These are phyloP conservation scores for Melanerpes aurifrons DNA, from an alignment of 2,113 vertebrate species.

Conservation along the genomic window DNA sequence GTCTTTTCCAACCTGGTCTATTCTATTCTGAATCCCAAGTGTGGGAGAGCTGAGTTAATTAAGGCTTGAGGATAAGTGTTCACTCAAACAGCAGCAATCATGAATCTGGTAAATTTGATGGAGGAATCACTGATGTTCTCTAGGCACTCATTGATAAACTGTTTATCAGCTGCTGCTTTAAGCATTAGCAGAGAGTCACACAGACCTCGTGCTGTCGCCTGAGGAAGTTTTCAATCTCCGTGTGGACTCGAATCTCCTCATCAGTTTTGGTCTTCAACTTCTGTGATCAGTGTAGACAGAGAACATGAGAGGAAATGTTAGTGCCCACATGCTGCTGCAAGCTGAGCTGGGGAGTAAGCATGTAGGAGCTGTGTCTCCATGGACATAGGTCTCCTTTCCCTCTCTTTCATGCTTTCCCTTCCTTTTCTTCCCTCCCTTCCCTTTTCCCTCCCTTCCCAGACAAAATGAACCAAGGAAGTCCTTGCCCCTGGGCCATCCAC, in stretches of 20 bases:
- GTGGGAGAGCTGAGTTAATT: not conserved
- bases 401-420: too few relatives aligned
- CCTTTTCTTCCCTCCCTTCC: too few relatives aligned
- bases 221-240: conserved; percentile 79
- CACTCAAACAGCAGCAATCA: not conserved
- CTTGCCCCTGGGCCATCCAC: not conserved
- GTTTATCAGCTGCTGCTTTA: not conserved
- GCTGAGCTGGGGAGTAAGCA: not conserved
- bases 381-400: not conserved
- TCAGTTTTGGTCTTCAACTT: conserved; percentile 71
- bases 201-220: conserved; percentile 75
- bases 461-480: not conserved
- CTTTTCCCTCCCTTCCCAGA: not conserved
- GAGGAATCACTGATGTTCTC: not conserved
- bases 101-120: not conserved
- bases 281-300: conserved; percentile 64
- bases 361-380: not conserved
- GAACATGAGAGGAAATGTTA: not conserved
- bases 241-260: conserved; percentile 78
- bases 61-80: not conserved
- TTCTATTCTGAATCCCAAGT: not conserved
- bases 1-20: too few relatives aligned
- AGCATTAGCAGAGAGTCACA: conserved; percentile 11
- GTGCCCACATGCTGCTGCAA: not conserved
- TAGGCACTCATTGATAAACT: not conserved